phyloP scores from a whole-genome alignment of 2,797 vertebrate species.

The Cyclopterus lumpus region DNA sequence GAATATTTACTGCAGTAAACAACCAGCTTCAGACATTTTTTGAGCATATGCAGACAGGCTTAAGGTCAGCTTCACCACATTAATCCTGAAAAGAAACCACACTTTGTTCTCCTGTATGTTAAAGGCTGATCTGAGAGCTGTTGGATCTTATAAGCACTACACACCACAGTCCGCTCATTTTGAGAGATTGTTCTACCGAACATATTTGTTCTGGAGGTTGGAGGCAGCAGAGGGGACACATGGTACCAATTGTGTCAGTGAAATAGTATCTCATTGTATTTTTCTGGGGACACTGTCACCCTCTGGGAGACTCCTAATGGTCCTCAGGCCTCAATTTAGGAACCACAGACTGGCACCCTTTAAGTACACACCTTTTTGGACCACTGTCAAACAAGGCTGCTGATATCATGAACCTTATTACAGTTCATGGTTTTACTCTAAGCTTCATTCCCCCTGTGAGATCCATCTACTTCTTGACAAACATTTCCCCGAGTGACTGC shows the following conservation, averaged over 20 bases:
- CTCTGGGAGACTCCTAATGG: background rate
- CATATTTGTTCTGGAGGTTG: background rate
- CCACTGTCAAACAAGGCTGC: background rate
- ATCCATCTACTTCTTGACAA: conserved; percentile 1
- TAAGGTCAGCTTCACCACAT: background rate
- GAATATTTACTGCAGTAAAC: background rate
- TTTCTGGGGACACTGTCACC: background rate
- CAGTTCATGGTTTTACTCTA: background rate
- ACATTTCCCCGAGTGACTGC: background rate
- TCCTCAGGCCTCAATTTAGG: background rate
- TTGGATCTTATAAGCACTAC: background rate
- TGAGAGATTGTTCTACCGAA: background rate
- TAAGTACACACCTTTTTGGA: background rate
- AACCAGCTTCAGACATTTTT: background rate
- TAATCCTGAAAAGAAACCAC: background rate
- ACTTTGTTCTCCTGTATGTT: background rate
- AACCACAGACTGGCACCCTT: background rate
- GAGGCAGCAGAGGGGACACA: conserved; percentile 4
- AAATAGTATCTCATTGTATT: background rate
- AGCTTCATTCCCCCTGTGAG: background rate
- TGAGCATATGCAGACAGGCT: background rate
- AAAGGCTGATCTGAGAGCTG: conserved; percentile 2
- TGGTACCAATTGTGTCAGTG: background rate
- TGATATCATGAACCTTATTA: background rate
- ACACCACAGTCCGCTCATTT: background rate